Percentiles rank a stretch among this genome's conserved stretches.
Evolutionary conservation across 2,797 vertebrate genomes (phyloP).

Genomic region (Leucoraja ocellata): DNA sequence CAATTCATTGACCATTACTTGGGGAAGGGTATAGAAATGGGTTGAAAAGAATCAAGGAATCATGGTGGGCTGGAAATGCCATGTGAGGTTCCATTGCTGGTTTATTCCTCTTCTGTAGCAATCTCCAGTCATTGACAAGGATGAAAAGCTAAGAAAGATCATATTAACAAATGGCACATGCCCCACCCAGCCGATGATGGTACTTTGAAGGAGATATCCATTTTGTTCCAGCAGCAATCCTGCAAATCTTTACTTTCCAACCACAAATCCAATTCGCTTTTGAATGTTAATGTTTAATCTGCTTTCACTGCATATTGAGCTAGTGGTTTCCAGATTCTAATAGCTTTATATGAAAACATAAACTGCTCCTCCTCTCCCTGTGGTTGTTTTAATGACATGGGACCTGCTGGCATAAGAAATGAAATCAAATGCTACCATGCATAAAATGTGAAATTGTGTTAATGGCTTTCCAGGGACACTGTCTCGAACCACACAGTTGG

Average conservation of each 20-base stretch:
- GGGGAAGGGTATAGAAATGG: neutral
- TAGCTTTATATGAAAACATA: neutral
- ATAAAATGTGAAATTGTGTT: neutral
- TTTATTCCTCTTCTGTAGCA: neutral
- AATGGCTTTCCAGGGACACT: neutral
- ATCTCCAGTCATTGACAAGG: neutral
- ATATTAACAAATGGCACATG: neutral
- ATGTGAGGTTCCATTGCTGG: neutral
- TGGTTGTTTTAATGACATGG: neutral
- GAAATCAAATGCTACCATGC: neutral
- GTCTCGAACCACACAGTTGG: neutral
- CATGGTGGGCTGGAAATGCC: neutral
- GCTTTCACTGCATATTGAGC: neutral
- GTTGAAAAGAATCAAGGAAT: neutral
- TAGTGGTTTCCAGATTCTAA: neutral
- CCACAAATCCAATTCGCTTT: neutral
- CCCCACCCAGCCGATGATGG: neutral
- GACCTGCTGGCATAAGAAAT: neutral
- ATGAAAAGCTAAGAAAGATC: neutral
- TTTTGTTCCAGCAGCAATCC: neutral
- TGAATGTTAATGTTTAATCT: neutral
- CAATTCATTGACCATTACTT: neutral
- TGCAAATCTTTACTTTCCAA: neutral
- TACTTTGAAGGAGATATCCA: neutral
- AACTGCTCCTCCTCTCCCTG: neutral